A percentile compares a stretch with the other conserved stretches of the same genome.
Evolutionary conservation across 1,140 invertebrate species (phyloP).

Genomic region (Campoletis sonorensis): DNA sequence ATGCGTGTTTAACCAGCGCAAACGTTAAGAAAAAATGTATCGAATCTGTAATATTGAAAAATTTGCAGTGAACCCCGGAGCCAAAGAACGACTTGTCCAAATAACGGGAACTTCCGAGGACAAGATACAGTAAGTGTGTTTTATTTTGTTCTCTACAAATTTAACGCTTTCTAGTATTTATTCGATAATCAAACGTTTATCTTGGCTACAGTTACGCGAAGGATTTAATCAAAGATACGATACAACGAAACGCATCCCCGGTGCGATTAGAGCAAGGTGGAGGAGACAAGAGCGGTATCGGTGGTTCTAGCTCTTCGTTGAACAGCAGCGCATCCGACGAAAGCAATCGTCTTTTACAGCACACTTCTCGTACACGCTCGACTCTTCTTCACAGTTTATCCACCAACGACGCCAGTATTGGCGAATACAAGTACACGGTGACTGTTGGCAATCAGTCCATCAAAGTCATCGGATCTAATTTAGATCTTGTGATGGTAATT

Average conservation of each 20-base stretch:
- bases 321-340: conserved; percentile 88
- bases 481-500: conserved; percentile 88
- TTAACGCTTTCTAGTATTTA: too few relatives aligned
- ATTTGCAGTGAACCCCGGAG: conserved; percentile 90
- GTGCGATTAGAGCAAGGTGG: conserved; percentile 82
- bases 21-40: neutral
- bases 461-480: conserved; percentile 89
- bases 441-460: conserved; percentile 87
- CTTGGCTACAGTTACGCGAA: conserved; percentile 85
- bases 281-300: conserved; percentile 79
- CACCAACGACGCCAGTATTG: conserved; percentile 88
- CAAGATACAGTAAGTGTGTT: conserved; percentile 87
- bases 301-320: conserved; percentile 81
- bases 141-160: conserved; percentile 24
- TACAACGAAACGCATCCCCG: conserved; percentile 93
- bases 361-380: conserved; percentile 64
- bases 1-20: conserved; percentile 25
- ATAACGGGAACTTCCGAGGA: conserved; percentile 94
- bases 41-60: neutral
- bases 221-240: conserved; percentile 94
- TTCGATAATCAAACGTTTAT: too few relatives aligned
- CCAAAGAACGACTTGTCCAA: conserved; percentile 94
- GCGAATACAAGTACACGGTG: conserved; percentile 92
- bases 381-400: conserved; percentile 87
- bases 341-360: conserved; percentile 73